Percentiles rank a stretch among this genome's conserved stretches.
phyloP scores from a whole-genome alignment of 2,888 invertebrate species.

The Athalia cordata region DNA sequence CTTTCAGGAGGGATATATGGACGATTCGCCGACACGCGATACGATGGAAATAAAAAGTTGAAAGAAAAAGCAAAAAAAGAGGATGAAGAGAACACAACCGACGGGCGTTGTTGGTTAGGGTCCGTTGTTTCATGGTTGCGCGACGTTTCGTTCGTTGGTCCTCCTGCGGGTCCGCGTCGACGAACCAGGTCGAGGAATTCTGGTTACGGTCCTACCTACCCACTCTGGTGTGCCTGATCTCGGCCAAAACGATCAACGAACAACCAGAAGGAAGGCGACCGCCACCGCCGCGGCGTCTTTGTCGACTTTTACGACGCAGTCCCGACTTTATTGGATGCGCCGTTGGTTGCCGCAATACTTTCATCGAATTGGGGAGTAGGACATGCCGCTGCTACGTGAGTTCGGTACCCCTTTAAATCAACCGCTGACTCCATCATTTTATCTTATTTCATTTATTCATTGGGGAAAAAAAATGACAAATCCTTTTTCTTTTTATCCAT shows the following conservation, averaged over 20 bases:
- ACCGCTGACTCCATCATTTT: neutral
- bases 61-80: no score
- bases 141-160: neutral
- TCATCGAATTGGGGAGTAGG: constrained; percentile 4
- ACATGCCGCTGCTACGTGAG: neutral
- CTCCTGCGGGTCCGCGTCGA: neutral
- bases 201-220: constrained; percentile 8
- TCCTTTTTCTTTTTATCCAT: neutral
- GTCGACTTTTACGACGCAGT: constrained; percentile 22
- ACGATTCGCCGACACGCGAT: constrained; percentile 30
- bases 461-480: no score
- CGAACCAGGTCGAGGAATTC: constrained; percentile 41
- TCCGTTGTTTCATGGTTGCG: neutral
- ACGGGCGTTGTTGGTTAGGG: no score
- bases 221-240: neutral
- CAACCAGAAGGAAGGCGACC: constrained; percentile 5
- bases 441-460: neutral
- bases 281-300: constrained; percentile 28
- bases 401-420: neutral
- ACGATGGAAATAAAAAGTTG: neutral
- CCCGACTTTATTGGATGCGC: constrained; percentile 28
- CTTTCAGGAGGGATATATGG: neutral
- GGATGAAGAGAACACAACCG: no score
- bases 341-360: constrained; percentile 22
- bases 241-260: constrained; percentile 3